Percentiles rank a stretch among this genome's conserved stretches.
phyloP scores from a whole-genome alignment of 2,888 invertebrate species.

The Deroplatys truncata region DNA sequence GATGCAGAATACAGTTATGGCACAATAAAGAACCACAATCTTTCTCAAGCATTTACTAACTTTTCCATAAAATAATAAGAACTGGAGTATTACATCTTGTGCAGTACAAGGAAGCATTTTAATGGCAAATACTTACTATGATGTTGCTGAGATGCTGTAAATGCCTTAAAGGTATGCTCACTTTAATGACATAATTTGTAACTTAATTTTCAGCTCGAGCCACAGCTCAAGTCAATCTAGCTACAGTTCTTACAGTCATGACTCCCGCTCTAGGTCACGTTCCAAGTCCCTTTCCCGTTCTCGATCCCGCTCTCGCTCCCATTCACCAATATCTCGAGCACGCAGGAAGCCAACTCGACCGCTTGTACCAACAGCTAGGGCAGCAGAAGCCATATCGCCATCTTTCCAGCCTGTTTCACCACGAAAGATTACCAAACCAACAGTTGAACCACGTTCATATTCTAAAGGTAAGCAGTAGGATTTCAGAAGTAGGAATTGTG shows the following conservation, averaged over 20 bases:
- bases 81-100: too few species aligned
- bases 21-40: too few species aligned
- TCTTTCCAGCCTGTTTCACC: constrained; percentile 3
- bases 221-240: constrained; percentile 48
- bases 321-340: constrained; percentile 20
- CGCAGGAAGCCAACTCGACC: constrained; percentile 22
- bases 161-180: neutral
- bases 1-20: too few species aligned
- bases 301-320: constrained; percentile 31
- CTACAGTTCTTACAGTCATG: constrained; percentile 49
- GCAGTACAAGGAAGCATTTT: too few species aligned
- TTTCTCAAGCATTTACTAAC: too few species aligned
- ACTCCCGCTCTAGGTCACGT: constrained; percentile 46
- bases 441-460: constrained; percentile 3
- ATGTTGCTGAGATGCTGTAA: neutral
- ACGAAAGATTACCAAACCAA: neutral
- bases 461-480: neutral
- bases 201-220: constrained; percentile 43
- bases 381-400: constrained; percentile 9
- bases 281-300: constrained; percentile 39
- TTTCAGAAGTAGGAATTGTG: neutral
- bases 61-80: too few species aligned
- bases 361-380: constrained; percentile 20
- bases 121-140: neutral
- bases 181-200: neutral